Conservation (phyloP, 2,888 invertebrate genomes). For the Chaetogeoica ovagalla region DNA sequence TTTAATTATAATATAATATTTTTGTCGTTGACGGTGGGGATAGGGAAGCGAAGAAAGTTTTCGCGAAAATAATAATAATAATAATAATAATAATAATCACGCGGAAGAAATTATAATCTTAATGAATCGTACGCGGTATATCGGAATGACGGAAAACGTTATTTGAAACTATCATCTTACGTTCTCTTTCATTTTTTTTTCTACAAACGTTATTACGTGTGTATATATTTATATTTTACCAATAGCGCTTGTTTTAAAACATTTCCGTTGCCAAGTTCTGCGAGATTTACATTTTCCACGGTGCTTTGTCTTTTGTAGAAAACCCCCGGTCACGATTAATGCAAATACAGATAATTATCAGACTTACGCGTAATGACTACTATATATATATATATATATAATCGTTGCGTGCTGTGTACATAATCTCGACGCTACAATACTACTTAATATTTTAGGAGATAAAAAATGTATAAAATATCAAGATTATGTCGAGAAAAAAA, state of each 20-base stretch:
- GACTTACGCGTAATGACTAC: not conserved
- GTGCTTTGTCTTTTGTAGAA: not conserved
- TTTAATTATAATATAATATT: too few species aligned
- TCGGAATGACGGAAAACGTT: not conserved
- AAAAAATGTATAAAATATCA: too few species aligned
- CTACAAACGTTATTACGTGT: constrained; percentile 10
- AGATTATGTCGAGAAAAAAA: too few species aligned
- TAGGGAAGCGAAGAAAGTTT: too few species aligned
- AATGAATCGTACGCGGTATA: not conserved
- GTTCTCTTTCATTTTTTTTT: not conserved
- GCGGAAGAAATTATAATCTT: too few species aligned
- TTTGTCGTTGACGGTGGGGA: too few species aligned
- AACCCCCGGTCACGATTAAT: not conserved
- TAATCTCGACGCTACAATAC: too few species aligned
- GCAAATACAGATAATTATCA: not conserved
- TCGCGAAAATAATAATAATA: too few species aligned
- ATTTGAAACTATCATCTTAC: not conserved
- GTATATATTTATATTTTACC: not conserved
- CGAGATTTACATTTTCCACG: not conserved
- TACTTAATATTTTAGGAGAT: too few species aligned
- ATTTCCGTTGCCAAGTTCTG: constrained; percentile 14
- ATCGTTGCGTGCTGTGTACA: too few species aligned
- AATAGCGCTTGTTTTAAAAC: constrained; percentile 5
- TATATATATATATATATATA: not conserved
- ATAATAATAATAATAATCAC: too few species aligned